Percentiles rank a stretch among this genome's conserved stretches.
Conservation (phyloP, 2,888 invertebrate species). For the Leuctra nigra region DNA sequence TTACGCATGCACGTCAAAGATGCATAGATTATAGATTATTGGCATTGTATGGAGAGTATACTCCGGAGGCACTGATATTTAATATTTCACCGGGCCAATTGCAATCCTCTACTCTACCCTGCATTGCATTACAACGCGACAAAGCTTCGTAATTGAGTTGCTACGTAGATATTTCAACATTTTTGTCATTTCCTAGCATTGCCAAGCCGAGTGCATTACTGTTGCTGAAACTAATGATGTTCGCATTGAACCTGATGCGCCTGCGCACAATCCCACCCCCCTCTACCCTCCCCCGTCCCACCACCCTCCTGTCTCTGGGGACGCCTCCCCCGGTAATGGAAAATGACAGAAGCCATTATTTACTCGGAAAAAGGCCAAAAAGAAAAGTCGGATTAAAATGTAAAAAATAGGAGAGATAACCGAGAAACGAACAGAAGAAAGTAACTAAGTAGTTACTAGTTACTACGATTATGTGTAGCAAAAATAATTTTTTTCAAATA, state of each 20-base stretch:
- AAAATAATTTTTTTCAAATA: too few species aligned
- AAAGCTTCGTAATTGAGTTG: conserved; percentile 5
- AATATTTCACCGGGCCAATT: conserved; percentile 9
- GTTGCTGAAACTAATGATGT: conserved; percentile 13
- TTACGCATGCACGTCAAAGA: too few species aligned
- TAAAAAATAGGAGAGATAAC: conserved; percentile 3
- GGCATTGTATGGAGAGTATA: too few species aligned
- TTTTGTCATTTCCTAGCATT: conserved; percentile 8
- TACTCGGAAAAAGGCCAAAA: conserved; percentile 39
- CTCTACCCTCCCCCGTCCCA: background rate
- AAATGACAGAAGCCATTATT: conserved; percentile 47
- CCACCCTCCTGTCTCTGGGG: conserved; percentile 6
- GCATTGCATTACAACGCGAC: background rate
- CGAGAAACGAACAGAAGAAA: background rate
- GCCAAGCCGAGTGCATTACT: conserved; percentile 12
- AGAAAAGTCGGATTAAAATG: conserved; percentile 15
- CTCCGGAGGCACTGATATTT: too few species aligned
- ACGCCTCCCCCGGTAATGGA: conserved; percentile 38
- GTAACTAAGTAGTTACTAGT: background rate
- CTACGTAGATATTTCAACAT: conserved; percentile 1
- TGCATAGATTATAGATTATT: too few species aligned
- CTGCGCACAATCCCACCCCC: background rate
- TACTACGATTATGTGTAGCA: too few species aligned
- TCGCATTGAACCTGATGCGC: conserved; percentile 6
- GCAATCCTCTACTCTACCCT: background rate